Conservation (phyloP, 2,888 invertebrate genomes). For the Drosophila rellima region DNA sequence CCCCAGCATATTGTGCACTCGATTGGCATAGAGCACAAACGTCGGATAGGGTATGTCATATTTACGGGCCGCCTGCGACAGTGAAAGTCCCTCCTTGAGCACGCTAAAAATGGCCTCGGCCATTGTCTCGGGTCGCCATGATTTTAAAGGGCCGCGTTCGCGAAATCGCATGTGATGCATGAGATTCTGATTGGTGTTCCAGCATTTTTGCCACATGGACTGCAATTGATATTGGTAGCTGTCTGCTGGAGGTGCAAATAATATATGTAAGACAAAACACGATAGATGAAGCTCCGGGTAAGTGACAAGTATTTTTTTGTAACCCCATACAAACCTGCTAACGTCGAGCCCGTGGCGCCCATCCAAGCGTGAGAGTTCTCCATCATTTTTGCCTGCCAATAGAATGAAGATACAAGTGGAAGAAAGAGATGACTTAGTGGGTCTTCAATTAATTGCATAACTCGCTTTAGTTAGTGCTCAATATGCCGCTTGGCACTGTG, state of each 20-base stretch:
- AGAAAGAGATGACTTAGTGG: conserved; percentile 24
- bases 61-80: conserved; percentile 96
- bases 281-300: conserved; percentile 10
- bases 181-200: conserved; percentile 96
- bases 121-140: conserved; percentile 98
- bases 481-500: conserved; percentile 54
- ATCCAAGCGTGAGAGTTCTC: conserved; percentile 97
- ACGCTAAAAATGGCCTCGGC: conserved; percentile 97
- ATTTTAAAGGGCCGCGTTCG: conserved; percentile 96
- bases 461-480: conserved; percentile 71
- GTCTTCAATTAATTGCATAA: conserved; percentile 71
- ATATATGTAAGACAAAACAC: conserved; percentile 7
- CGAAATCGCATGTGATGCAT: conserved; percentile 96
- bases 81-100: conserved; percentile 94
- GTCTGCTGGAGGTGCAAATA: conserved; percentile 87
- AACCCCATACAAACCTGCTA: conserved; percentile 91
- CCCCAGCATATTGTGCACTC: conserved; percentile 97
- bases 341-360: conserved; percentile 93
- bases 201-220: conserved; percentile 98
- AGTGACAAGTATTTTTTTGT: conserved; percentile 8
- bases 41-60: conserved; percentile 98
- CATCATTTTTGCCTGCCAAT: conserved; percentile 94
- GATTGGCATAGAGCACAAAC: conserved; percentile 96
- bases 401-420: conserved; percentile 21
- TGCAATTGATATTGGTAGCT: conserved; percentile 98